Evolutionary conservation across 2,113 vertebrate genomes (phyloP).

Genomic region (Dromiciops gliroides): DNA sequence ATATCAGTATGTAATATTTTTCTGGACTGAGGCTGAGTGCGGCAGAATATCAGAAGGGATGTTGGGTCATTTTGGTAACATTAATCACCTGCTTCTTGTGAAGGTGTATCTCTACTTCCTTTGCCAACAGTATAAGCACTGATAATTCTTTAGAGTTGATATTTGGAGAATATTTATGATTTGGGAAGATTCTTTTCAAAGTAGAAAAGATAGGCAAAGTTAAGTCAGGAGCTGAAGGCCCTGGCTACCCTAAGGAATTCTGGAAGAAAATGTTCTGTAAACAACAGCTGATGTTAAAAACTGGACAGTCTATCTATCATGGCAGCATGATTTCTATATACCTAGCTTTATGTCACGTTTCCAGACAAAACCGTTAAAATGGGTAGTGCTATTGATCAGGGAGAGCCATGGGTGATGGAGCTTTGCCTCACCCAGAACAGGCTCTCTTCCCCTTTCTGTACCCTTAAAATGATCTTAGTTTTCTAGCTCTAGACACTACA

Average conservation of each 20-base stretch:
- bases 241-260: neutral
- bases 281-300: neutral
- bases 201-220: neutral
- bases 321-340: neutral
- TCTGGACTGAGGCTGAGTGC: neutral
- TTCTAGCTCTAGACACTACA: neutral
- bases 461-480: neutral
- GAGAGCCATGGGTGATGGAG: neutral
- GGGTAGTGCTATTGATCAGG: neutral
- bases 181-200: neutral
- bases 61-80: neutral
- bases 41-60: neutral
- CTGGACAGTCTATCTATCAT: neutral
- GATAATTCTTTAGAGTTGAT: neutral
- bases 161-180: neutral
- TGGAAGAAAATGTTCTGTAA: neutral
- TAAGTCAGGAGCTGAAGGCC: no score
- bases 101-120: neutral
- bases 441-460: neutral
- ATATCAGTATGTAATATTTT: neutral
- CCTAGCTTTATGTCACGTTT: neutral
- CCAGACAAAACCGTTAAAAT: neutral
- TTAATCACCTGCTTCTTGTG: neutral
- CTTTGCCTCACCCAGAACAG: neutral
- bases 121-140: neutral